Conservation (phyloP, 2,888 invertebrate genomes). For the Athetis lepigone region DNA sequence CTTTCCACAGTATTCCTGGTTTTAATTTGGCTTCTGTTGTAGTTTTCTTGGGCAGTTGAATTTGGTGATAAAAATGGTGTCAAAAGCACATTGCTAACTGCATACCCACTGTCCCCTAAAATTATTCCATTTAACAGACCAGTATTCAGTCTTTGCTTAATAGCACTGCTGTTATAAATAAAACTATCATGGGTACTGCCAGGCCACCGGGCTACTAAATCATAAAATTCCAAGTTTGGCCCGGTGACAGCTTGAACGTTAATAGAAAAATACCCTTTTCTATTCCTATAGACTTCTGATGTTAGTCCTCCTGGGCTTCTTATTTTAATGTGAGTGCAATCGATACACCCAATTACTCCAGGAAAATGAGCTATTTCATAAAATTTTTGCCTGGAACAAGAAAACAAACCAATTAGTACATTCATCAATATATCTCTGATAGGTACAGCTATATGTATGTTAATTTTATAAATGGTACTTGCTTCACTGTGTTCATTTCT, state of each 20-base stretch:
- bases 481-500: constrained; percentile 23
- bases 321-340: constrained; percentile 61
- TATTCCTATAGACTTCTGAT: constrained; percentile 56
- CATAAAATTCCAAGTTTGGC: constrained; percentile 58
- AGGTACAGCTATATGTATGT: not conserved
- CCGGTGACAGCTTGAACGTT: constrained; percentile 61
- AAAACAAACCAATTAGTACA: not conserved
- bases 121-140: constrained; percentile 14
- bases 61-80: constrained; percentile 28
- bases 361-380: constrained; percentile 47
- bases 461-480: constrained; percentile 1
- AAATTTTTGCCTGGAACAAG: constrained; percentile 35
- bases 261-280: constrained; percentile 57
- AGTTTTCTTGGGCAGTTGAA: constrained; percentile 25
- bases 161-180: too few relatives aligned
- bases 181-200: too few relatives aligned
- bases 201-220: constrained; percentile 59
- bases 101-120: constrained; percentile 47
- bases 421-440: not conserved
- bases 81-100: constrained; percentile 32
- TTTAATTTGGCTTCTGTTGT: constrained; percentile 51
- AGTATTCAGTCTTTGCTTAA: constrained; percentile 24
- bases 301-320: constrained; percentile 52
- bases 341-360: constrained; percentile 51
- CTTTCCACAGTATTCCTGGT: too few relatives aligned